Conservation (phyloP, 1,140 invertebrate species). For the Polyergus mexicanus region DNA sequence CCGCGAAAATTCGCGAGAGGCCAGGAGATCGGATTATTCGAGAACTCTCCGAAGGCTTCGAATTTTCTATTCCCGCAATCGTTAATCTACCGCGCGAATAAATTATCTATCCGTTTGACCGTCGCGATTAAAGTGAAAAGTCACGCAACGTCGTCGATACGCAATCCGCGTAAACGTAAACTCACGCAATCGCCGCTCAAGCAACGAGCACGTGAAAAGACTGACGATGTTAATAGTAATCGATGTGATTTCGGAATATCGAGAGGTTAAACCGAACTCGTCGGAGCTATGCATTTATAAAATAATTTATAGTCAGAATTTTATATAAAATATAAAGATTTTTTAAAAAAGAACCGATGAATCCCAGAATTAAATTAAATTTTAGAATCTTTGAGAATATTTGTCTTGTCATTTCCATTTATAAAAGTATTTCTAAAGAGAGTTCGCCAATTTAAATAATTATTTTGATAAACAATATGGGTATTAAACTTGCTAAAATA, state of each 20-base stretch:
- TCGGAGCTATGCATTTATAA: too few species aligned
- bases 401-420: neutral
- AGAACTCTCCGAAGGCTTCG: too few species aligned
- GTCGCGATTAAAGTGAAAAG: slow-evolving; percentile 44
- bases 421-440: neutral
- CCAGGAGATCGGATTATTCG: neutral
- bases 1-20: neutral
- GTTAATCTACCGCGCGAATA: too few species aligned
- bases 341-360: too few species aligned
- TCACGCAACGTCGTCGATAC: neutral
- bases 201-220: slow-evolving; percentile 27
- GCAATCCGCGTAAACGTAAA: neutral
- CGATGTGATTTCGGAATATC: neutral
- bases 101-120: neutral
- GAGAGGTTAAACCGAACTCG: neutral
- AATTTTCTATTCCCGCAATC: too few species aligned
- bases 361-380: neutral
- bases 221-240: slow-evolving; percentile 15
- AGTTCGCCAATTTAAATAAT: too few species aligned
- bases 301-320: too few species aligned
- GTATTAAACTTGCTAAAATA: too few species aligned
- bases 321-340: too few species aligned
- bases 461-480: too few species aligned
- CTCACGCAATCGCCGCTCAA: slow-evolving; percentile 26
- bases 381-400: neutral